A percentile compares a stretch with the other conserved stretches of the same genome.
Conservation (phyloP, 2,797 vertebrate species). For the Falco concolor region DNA sequence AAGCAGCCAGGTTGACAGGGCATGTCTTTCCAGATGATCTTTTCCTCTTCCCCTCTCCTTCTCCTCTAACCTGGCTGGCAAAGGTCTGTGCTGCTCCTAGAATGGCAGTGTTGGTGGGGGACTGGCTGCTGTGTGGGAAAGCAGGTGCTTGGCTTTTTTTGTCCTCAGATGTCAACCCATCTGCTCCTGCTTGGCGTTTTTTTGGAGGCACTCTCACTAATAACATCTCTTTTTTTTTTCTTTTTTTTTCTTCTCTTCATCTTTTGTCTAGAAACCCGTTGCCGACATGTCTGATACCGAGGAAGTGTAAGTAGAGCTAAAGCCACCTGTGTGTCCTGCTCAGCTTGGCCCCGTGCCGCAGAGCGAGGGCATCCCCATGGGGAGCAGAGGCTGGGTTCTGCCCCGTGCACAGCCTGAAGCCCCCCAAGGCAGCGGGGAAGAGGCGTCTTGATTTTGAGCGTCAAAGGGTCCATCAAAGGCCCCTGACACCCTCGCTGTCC, state of each 20-base stretch:
- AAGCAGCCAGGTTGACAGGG: neutral
- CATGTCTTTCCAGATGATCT: neutral
- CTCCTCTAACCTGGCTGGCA: neutral
- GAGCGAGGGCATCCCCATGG: rapidly evolving
- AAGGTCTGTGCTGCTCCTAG: neutral
- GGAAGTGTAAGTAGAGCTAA: slow-evolving; percentile 84
- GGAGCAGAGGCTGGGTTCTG: neutral
- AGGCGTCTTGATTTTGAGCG: neutral
- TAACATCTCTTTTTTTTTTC: neutral
- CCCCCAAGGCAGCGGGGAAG: neutral
- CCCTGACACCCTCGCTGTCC: neutral
- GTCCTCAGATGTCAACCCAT: neutral
- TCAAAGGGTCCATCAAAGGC: neutral
- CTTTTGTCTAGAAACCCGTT: slow-evolving; percentile 73
- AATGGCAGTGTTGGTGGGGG: neutral
- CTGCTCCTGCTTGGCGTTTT: neutral
- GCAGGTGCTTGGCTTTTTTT: neutral
- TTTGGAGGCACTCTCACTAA: neutral
- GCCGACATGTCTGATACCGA: slow-evolving; percentile 92
- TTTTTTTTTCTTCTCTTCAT: neutral
- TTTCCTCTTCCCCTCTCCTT: neutral
- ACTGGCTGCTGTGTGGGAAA: neutral
- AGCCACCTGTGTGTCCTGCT: neutral
- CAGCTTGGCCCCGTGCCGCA: neutral
- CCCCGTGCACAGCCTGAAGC: neutral